Evolutionary conservation across 1,140 invertebrate genomes (phyloP).

Genomic region (Melanaphis sacchari): DNA sequence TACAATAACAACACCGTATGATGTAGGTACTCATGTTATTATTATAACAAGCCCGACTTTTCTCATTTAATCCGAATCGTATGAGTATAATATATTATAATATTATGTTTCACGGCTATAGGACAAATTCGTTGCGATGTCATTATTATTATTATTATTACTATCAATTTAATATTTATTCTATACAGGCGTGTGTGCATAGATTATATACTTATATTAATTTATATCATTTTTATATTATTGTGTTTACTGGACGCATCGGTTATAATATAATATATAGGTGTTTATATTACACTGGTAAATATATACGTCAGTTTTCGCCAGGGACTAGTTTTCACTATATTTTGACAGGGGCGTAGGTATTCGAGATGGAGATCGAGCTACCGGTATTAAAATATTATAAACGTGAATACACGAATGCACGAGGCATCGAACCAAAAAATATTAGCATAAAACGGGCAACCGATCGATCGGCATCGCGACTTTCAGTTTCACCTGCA

Average conservation of each 20-base stretch:
- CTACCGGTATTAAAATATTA: slow-evolving; percentile 49
- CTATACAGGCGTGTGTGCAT: too few relatives aligned
- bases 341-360: slow-evolving; percentile 52
- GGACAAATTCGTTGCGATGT: neutral
- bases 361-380: slow-evolving; percentile 20
- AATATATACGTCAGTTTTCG: neutral
- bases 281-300: neutral
- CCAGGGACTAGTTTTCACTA: slow-evolving; percentile 32
- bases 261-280: neutral
- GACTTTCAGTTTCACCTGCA: slow-evolving; percentile 41
- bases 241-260: neutral
- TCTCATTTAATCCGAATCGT: neutral
- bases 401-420: neutral
- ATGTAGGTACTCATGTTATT: neutral
- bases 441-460: slow-evolving; percentile 46
- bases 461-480: neutral
- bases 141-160: neutral
- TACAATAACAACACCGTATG: neutral
- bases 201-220: neutral
- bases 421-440: neutral
- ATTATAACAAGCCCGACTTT: neutral
- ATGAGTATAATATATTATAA: neutral
- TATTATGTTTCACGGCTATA: neutral
- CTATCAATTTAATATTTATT: neutral
- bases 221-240: too few relatives aligned